A percentile compares a stretch with the other conserved stretches of the same genome.
Evolutionary conservation across 2,888 invertebrate genomes (phyloP).

Genomic region (Agonopterix alstromeriana): DNA sequence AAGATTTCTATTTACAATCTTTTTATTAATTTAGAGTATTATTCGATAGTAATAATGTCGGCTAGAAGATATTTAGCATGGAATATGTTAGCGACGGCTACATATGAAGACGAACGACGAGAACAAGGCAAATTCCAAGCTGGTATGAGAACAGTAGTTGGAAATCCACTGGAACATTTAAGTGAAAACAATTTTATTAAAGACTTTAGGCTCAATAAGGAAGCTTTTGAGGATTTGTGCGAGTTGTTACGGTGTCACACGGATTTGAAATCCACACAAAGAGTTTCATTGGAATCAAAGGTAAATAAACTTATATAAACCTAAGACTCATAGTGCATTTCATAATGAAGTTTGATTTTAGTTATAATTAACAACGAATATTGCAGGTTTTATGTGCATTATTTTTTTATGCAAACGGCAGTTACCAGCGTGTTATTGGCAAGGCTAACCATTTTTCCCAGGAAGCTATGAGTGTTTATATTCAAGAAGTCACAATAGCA

Average conservation of each 20-base stretch:
- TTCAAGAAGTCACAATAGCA: conserved; percentile 8
- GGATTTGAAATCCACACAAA: conserved; percentile 5
- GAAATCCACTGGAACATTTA: background rate
- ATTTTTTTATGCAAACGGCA: conserved; percentile 6
- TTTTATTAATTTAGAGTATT: no score
- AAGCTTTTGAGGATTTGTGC: conserved; percentile 6
- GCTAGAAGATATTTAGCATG: no score
- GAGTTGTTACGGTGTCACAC: conserved; percentile 1
- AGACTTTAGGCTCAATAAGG: background rate
- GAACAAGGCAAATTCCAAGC: no score
- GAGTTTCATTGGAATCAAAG: conserved; percentile 7
- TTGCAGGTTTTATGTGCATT: conserved; percentile 8
- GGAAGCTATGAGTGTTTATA: conserved; percentile 6
- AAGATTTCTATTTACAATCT: no score
- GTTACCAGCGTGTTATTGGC: conserved; percentile 5
- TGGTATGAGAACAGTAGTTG: background rate
- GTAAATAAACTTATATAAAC: background rate
- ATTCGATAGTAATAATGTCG: no score
- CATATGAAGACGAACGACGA: no score
- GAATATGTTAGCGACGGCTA: no score
- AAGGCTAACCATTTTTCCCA: conserved; percentile 6
- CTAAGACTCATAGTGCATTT: background rate
- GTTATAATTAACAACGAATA: background rate
- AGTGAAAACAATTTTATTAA: background rate
- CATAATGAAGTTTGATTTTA: background rate